Conservation (phyloP, 2,888 invertebrate species). For the Rotaria magnacalcarata region DNA sequence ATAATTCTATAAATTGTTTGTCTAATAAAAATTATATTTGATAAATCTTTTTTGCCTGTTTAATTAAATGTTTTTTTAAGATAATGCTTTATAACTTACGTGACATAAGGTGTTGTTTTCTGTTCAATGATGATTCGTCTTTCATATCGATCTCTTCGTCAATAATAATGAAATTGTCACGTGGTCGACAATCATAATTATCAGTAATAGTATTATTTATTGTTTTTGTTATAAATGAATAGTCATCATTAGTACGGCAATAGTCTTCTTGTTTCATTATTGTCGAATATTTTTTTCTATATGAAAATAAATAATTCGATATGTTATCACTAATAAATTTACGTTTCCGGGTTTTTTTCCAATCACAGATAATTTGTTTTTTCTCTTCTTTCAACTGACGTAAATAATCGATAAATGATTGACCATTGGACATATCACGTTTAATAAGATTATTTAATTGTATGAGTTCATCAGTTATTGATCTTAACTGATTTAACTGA, state of each 20-base stretch:
- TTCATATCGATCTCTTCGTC: background rate
- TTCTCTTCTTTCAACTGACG: background rate
- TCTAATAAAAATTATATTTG: too few species aligned
- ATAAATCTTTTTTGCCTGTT: too few species aligned
- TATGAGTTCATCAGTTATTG: slow-evolving; percentile 31
- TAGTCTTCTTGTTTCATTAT: background rate
- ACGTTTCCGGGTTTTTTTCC: background rate
- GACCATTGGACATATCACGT: background rate
- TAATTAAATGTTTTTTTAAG: too few species aligned
- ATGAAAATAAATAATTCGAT: background rate
- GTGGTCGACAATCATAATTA: background rate
- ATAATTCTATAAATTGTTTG: too few species aligned
- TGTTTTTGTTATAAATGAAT: background rate
- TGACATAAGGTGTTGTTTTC: background rate
- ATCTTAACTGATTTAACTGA: background rate
- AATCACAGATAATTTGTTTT: background rate
- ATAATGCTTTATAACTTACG: background rate
- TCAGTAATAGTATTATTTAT: background rate
- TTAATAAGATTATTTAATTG: background rate
- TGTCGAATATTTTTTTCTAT: background rate
- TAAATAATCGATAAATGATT: background rate
- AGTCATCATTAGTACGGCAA: background rate
- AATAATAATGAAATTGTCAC: background rate
- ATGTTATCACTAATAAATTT: background rate
- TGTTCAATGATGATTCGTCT: background rate